Percentiles rank a stretch among this genome's conserved stretches.
phyloP scores from a whole-genome alignment of 2,797 vertebrate species.

The Lutjanus campechanus region DNA sequence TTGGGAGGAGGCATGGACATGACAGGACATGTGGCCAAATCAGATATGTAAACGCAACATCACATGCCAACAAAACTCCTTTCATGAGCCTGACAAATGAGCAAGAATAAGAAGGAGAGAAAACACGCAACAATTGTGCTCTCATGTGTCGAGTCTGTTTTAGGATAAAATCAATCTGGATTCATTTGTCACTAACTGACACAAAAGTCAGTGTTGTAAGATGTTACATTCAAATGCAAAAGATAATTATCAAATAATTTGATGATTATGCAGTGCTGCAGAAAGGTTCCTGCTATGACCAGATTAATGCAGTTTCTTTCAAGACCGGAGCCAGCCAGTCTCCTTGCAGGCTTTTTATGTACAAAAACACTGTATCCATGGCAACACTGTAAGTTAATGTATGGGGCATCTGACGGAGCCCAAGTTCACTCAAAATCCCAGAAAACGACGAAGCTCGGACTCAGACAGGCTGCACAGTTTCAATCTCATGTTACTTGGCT shows the following conservation, averaged over 20 bases:
- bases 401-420: not conserved
- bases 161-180: not conserved
- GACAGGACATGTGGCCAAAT: conserved; percentile 26
- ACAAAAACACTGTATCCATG: conserved; percentile 34
- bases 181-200: not conserved
- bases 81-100: conserved; percentile 1
- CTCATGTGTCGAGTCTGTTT: not conserved
- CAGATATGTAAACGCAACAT: conserved; percentile 41
- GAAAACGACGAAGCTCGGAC: not conserved
- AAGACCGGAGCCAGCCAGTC: not conserved
- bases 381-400: conserved; percentile 9
- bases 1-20: conserved; percentile 3
- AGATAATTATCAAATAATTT: not conserved
- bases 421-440: not conserved
- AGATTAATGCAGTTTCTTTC: not conserved
- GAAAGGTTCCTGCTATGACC: not conserved
- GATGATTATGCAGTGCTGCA: not conserved
- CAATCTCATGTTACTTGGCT: not conserved
- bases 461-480: not conserved
- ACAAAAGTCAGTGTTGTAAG: not conserved
- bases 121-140: not conserved
- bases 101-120: not conserved
- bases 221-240: not conserved
- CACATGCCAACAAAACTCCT: not conserved
- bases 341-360: conserved; percentile 2